Conservation (phyloP, 1,140 invertebrate genomes). For the Cylas formicarius region DNA sequence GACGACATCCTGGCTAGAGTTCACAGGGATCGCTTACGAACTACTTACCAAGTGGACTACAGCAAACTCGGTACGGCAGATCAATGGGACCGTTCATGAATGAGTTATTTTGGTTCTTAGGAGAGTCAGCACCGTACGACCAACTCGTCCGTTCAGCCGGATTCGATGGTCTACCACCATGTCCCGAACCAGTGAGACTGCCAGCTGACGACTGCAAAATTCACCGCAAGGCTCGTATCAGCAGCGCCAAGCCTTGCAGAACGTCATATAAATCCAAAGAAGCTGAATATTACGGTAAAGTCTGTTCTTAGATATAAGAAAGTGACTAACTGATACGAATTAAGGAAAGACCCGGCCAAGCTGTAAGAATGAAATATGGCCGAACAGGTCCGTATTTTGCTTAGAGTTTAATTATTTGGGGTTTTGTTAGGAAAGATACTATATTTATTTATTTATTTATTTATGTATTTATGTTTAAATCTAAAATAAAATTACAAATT, state of each 20-base stretch:
- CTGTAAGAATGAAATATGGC: no score
- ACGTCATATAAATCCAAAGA: slow-evolving; percentile 12
- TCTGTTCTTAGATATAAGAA: no score
- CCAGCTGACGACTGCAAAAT: slow-evolving; percentile 47
- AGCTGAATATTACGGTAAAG: slow-evolving; percentile 13
- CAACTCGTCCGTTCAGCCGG: slow-evolving; percentile 45
- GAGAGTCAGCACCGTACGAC: slow-evolving; percentile 47
- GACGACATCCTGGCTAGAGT: slow-evolving; percentile 48
- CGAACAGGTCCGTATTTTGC: no score
- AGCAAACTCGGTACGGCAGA: slow-evolving; percentile 45
- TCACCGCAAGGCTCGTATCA: slow-evolving; percentile 41
- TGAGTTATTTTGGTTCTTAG: slow-evolving; percentile 25
- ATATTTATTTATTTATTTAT: no score
- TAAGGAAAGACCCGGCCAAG: no score
- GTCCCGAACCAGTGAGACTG: slow-evolving; percentile 44
- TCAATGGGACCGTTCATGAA: no score
- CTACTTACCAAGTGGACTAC: slow-evolving; percentile 53
- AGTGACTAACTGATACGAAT: no score
- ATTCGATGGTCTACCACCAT: slow-evolving; percentile 44
- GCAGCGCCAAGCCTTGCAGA: slow-evolving; percentile 20
- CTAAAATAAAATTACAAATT: no score
- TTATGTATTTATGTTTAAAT: no score
- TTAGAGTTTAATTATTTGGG: no score
- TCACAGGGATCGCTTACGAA: slow-evolving; percentile 49
- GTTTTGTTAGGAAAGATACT: no score